Evolutionary conservation across 2,113 vertebrate species (phyloP).

Genomic region (Turnix velox): DNA sequence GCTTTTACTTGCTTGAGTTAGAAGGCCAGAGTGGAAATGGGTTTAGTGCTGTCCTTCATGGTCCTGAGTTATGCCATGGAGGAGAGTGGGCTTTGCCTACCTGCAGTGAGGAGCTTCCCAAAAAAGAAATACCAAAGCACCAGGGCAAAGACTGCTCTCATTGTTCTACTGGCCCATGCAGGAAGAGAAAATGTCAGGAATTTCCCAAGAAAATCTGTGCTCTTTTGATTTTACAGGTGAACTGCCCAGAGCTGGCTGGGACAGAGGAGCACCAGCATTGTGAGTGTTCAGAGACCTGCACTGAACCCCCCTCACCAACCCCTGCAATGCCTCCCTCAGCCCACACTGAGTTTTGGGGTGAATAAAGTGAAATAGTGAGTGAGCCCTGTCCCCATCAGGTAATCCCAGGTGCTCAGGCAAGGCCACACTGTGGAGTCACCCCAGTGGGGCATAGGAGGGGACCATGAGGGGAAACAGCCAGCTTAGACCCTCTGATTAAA

Average conservation of each 20-base stretch:
- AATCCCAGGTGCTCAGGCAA: background rate
- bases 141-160: background rate
- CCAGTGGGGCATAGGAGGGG: accelerated
- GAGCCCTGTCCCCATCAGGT: accelerated
- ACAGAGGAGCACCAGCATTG: background rate
- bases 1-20: background rate
- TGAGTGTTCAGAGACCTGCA: background rate
- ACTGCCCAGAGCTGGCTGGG: background rate
- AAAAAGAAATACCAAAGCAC: background rate
- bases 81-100: background rate
- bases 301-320: background rate
- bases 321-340: background rate
- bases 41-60: background rate
- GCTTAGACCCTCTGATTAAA: background rate
- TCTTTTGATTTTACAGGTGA: background rate
- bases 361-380: accelerated
- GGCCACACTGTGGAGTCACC: accelerated
- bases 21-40: background rate
- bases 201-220: background rate
- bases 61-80: accelerated
- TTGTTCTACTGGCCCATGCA: background rate
- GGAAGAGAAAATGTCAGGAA: conserved; percentile 24
- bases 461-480: background rate
- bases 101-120: background rate
- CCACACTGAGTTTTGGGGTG: background rate